phyloP scores from a whole-genome alignment of 2,888 invertebrate species.

The Sisyra nigra region DNA sequence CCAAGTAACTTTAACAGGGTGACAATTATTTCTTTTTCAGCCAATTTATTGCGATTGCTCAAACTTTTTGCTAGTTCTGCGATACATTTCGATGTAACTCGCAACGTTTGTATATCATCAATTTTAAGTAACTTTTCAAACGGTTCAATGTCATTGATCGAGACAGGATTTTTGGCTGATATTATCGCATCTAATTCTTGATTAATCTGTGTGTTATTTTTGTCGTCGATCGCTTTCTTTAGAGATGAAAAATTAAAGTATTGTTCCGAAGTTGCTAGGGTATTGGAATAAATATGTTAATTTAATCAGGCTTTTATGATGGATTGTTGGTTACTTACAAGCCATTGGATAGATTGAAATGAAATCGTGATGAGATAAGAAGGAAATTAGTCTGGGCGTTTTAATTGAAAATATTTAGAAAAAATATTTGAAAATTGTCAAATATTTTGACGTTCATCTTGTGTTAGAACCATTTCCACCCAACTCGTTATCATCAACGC shows the following conservation, averaged over 20 bases:
- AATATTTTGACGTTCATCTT: no score
- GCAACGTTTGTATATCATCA: conserved; percentile 33
- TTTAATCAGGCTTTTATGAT: neutral
- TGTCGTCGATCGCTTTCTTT: conserved; percentile 4
- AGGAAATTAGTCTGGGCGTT: no score
- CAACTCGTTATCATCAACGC: no score
- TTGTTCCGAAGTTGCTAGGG: conserved; percentile 5
- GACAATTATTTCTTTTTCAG: conserved; percentile 39
- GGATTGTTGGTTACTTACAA: conserved; percentile 1
- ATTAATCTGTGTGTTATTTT: conserved; percentile 5
- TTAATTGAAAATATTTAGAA: no score
- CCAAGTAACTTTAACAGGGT: conserved; percentile 39
- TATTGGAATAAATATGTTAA: neutral
- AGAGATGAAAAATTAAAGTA: conserved; percentile 1
- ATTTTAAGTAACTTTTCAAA: conserved; percentile 28
- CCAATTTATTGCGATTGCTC: conserved; percentile 53
- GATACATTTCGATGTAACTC: conserved; percentile 48
- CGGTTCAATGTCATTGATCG: conserved; percentile 28
- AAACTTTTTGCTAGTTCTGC: conserved; percentile 73
- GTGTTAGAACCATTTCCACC: no score
- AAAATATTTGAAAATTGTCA: no score
- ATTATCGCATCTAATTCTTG: conserved; percentile 15
- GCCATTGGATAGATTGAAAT: neutral
- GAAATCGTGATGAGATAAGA: no score
- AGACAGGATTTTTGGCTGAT: conserved; percentile 29